phyloP scores from a whole-genome alignment of 2,888 invertebrate species.

The Lottia gigantea region DNA sequence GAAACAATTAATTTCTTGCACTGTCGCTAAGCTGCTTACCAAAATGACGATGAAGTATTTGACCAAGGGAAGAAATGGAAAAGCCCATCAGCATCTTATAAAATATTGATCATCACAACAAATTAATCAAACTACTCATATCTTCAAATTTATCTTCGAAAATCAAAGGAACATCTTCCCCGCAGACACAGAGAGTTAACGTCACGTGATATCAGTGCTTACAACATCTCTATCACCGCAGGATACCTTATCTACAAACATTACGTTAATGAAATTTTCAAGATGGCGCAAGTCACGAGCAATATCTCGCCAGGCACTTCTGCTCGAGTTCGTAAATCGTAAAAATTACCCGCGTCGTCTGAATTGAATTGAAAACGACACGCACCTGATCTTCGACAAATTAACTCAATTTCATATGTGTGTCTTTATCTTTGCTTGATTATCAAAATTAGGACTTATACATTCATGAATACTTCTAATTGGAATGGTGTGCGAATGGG shows the following conservation, averaged over 20 bases:
- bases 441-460: too few species aligned
- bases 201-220: neutral
- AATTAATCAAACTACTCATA: slow-evolving; percentile 7
- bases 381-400: neutral
- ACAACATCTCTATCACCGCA: neutral
- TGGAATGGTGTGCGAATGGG: too few species aligned
- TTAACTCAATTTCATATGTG: too few species aligned
- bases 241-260: neutral
- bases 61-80: slow-evolving; percentile 5
- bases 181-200: neutral
- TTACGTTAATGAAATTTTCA: slow-evolving; percentile 4
- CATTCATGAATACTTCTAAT: too few species aligned
- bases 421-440: too few species aligned
- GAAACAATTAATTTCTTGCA: slow-evolving; percentile 6
- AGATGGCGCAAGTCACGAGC: neutral
- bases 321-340: neutral
- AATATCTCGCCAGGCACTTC: neutral
- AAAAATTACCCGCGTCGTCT: slow-evolving; percentile 1
- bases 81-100: slow-evolving; percentile 8
- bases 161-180: slow-evolving; percentile 3
- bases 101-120: slow-evolving; percentile 8
- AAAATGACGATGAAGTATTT: neutral
- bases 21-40: slow-evolving; percentile 1
- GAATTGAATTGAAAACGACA: neutral
- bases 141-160: slow-evolving; percentile 10